A percentile compares a stretch with the other conserved stretches of the same genome.
Conservation (phyloP, 2,888 invertebrate genomes). For the Shargacucullia verbasci region DNA sequence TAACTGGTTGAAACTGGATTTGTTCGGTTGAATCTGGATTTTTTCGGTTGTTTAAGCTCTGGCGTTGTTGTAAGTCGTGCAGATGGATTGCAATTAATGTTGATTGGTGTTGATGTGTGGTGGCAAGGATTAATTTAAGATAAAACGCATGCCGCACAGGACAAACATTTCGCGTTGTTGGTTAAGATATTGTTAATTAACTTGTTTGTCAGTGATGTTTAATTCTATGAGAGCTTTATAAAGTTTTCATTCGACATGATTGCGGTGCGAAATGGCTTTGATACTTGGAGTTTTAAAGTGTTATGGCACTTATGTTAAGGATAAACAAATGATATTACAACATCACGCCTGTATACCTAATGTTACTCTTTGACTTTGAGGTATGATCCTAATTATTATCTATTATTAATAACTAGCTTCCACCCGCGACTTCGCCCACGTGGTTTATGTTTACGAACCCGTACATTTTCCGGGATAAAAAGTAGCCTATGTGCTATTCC, state of each 20-base stretch:
- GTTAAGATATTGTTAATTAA: slow-evolving; percentile 26
- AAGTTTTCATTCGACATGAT: not conserved
- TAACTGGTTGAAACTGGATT: slow-evolving; percentile 18
- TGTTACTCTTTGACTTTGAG: too few relatives aligned
- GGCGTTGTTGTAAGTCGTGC: slow-evolving; percentile 27
- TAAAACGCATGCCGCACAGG: slow-evolving; percentile 41
- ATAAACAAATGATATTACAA: too few relatives aligned
- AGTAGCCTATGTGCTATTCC: too few relatives aligned
- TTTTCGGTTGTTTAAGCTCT: not conserved
- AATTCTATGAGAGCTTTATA: slow-evolving; percentile 17
- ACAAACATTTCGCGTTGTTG: slow-evolving; percentile 9
- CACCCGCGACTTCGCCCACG: too few relatives aligned
- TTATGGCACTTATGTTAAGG: too few relatives aligned
- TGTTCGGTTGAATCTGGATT: slow-evolving; percentile 18
- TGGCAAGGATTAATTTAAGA: slow-evolving; percentile 54
- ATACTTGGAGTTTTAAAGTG: too few relatives aligned
- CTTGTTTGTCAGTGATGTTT: slow-evolving; percentile 31
- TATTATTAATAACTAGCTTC: too few relatives aligned
- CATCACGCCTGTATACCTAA: too few relatives aligned
- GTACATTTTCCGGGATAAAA: too few relatives aligned
- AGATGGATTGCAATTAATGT: slow-evolving; percentile 61
- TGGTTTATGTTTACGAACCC: too few relatives aligned
- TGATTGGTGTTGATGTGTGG: slow-evolving; percentile 67
- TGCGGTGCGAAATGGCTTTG: not conserved
- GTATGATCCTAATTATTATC: too few relatives aligned